phyloP scores from a whole-genome alignment of 2,797 vertebrate species.

The Ptychobarbus kaznakovi region DNA sequence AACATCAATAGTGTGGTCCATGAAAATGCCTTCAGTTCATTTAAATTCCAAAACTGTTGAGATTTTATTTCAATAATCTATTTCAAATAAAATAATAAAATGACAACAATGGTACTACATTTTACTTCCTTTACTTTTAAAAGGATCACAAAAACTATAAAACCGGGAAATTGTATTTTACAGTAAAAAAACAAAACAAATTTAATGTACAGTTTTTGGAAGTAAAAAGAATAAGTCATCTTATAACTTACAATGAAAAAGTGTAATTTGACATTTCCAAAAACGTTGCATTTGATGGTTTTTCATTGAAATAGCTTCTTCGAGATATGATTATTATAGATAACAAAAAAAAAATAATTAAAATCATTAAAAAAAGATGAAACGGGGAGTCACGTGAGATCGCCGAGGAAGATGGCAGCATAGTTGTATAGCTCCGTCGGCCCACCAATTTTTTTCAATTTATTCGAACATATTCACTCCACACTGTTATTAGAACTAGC shows the following conservation, averaged over 20 bases:
- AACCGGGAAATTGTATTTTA: no score
- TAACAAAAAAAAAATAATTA: background rate
- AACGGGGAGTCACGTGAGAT: no score
- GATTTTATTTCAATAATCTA: background rate
- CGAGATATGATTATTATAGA: no score
- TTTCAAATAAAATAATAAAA: background rate
- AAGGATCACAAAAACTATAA: background rate
- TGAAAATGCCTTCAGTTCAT: background rate
- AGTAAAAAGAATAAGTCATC: background rate
- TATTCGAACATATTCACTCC: no score
- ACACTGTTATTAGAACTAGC: no score
- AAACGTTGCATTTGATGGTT: background rate
- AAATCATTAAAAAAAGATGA: background rate
- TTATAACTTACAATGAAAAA: background rate
- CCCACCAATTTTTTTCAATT: no score
- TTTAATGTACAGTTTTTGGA: background rate
- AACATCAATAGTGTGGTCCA: constrained; percentile 22
- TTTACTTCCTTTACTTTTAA: background rate
- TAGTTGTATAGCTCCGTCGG: no score
- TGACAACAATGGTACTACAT: background rate
- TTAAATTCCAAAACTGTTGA: background rate
- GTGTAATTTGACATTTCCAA: background rate
- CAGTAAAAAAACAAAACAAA: no score
- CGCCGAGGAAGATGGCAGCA: no score
- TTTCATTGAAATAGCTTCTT: background rate